A percentile compares a stretch with the other conserved stretches of the same genome.
Evolutionary conservation across 2,113 vertebrate species (phyloP).

Genomic region (Perca schrenkii): DNA sequence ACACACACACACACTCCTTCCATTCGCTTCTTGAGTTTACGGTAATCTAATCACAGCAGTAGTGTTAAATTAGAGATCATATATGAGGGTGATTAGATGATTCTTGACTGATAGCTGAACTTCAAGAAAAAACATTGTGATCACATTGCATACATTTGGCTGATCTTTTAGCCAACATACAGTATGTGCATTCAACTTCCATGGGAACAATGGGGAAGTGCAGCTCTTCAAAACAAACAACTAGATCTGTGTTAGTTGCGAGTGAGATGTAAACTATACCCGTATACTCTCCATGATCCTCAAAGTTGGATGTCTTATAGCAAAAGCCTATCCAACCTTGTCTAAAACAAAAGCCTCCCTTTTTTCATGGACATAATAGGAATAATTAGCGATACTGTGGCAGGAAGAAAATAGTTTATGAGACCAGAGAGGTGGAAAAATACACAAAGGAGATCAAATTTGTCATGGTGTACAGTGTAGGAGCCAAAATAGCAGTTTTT

Average conservation of each 20-base stretch:
- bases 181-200: background rate
- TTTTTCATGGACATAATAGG: constrained; percentile 11
- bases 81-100: constrained; percentile 27
- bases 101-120: constrained; percentile 56
- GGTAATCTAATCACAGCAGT: constrained; percentile 53
- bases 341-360: background rate
- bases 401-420: constrained; percentile 4
- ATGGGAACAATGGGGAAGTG: background rate
- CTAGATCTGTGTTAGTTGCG: background rate
- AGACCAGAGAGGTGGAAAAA: constrained; percentile 28
- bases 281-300: background rate
- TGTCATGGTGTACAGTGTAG: constrained; percentile 5
- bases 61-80: constrained; percentile 38
- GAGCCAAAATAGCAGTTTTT: no score
- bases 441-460: constrained; percentile 19
- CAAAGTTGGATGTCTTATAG: background rate
- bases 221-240: background rate
- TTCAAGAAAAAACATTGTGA: constrained; percentile 18
- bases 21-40: constrained; percentile 34
- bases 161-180: background rate
- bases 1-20: constrained; percentile 36
- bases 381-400: constrained; percentile 28
- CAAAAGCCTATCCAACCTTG: constrained; percentile 13
- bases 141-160: background rate
- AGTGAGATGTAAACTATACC: background rate